phyloP scores from a whole-genome alignment of 2,797 vertebrate species.

The Emydoidea blandingii region DNA sequence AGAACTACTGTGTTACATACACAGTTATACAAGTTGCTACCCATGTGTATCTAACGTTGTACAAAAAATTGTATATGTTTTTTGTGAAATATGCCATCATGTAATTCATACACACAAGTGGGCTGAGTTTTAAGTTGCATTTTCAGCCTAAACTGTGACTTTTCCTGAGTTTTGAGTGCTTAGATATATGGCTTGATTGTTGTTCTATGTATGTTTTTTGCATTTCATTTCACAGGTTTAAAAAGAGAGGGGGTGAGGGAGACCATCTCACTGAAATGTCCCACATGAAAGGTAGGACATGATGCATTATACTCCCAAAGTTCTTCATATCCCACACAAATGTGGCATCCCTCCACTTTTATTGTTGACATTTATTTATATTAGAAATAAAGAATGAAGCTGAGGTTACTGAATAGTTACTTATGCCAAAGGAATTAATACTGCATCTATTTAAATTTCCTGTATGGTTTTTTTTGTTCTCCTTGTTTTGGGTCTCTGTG shows the following conservation, averaged over 20 bases:
- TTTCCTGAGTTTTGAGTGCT: background rate
- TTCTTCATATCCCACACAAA: background rate
- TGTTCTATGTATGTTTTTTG: background rate
- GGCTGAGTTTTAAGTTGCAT: background rate
- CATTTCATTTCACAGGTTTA: background rate
- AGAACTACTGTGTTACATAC: background rate
- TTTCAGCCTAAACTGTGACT: background rate
- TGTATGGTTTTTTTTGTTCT: constrained; percentile 19
- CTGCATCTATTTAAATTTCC: constrained; percentile 39
- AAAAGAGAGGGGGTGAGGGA: background rate
- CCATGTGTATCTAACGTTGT: background rate
- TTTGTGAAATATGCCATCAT: background rate
- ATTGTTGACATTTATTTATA: constrained; percentile 43
- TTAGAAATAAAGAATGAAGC: constrained; percentile 54
- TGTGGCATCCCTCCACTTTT: constrained; percentile 24
- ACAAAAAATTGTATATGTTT: background rate
- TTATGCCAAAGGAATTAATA: constrained; percentile 59
- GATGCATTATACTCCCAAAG: constrained; percentile 24
- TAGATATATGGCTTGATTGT: background rate
- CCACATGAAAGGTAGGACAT: background rate
- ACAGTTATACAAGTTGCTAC: background rate
- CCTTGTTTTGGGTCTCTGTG: constrained; percentile 59
- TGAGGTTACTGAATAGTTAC: constrained; percentile 53
- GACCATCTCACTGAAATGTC: background rate
- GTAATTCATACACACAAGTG: background rate